Base-by-base conservation (phyloP, 2,113 vertebrate species). In the Nycticebus coucang region DNA sequence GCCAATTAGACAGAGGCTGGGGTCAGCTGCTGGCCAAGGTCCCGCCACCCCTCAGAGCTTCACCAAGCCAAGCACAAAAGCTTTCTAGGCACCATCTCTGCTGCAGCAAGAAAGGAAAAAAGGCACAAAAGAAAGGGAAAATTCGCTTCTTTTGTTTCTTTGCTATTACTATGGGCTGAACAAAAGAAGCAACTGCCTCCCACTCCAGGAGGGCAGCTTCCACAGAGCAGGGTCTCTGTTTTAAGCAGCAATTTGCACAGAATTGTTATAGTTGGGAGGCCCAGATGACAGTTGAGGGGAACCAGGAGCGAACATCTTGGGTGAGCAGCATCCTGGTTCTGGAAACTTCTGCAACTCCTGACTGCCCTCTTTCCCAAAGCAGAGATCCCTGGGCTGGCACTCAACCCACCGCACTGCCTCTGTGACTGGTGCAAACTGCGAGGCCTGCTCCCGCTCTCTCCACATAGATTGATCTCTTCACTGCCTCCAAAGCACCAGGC, bases 81-180 rank as follows among this genome's bases (percentile, higher is more conserved):
- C 88, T 92, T 89, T n/a, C 87, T 10, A 81, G 88, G 35, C 18
- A 4, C 77, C n/a, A 0, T 11, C 72, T 83, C 37, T 85, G 77
- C 71, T 21, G n/a, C 88, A n/a, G 26, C 68, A 33, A 82, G 50
- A 95, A 90, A 53, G 37, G 35, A 81, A 64, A 85, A 55, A 89
- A 60, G 57, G 77, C 62, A 41, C 21, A 69, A 59, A 68, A 93
- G 37, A 84, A 87, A 92, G 88, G 86, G 66, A 62, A 85, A 94
- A 89, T n/a, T 14, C 35, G 17, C 53, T 66, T 64, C 91, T 93
- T 97, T 96, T 95, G 94, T 97, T 95, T 91, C 95, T 91, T 87
- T 83, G 82, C 85, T 75, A 2, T 93, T 87, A 97, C 91, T 95
- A 96, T 96, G 91, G 69, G 28, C 35, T 26, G 62, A 97, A 97